These are phyloP conservation scores for Petroica traversi DNA, from an alignment of 2,113 vertebrate genomes.

Conservation along the genomic window DNA sequence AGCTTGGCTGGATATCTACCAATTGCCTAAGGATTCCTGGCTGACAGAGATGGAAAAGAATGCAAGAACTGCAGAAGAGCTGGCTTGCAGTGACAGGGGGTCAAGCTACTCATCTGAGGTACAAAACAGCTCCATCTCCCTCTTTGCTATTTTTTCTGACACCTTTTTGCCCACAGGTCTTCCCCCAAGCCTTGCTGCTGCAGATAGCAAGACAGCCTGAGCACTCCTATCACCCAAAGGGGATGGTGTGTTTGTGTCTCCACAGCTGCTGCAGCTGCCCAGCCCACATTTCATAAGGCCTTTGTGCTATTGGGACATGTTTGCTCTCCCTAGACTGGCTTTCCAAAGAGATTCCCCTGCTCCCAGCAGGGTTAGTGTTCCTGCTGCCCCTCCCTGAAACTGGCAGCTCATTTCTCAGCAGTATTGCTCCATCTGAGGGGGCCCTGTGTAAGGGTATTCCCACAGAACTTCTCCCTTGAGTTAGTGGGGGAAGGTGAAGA, in stretches of 20 bases:
- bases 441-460: background rate
- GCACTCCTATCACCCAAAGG: background rate
- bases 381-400: conserved; percentile 1
- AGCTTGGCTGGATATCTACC: conserved; percentile 83
- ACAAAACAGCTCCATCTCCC: background rate
- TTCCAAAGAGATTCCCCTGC: background rate
- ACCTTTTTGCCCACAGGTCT: background rate
- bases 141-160: background rate
- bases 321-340: background rate
- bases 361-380: background rate
- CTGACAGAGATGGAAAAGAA: conserved; percentile 72
- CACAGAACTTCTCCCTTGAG: background rate
- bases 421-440: background rate
- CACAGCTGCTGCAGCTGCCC: background rate
- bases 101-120: conserved; percentile 4
- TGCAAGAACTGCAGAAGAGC: background rate
- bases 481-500: background rate
- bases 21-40: conserved; percentile 83
- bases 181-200: background rate
- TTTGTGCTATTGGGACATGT: background rate
- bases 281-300: conserved; percentile 29
- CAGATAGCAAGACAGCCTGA: background rate
- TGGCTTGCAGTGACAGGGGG: background rate
- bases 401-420: background rate
- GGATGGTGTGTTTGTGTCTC: background rate